Base-by-base conservation (phyloP, 2,888 invertebrate genomes). In the Catocala nupta region DNA sequence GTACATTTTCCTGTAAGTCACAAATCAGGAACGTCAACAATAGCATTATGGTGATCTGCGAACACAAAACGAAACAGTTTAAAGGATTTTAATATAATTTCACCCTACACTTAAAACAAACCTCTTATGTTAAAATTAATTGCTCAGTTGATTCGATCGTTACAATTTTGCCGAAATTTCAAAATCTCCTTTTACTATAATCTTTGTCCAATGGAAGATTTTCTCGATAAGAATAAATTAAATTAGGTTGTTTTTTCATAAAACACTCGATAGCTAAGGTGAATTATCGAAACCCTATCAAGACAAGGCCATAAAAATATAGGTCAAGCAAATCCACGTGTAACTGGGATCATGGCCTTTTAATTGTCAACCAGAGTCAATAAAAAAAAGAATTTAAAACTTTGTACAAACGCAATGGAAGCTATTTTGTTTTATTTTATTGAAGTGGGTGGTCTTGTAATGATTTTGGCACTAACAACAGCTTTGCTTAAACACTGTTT, bases 321-420 rank as follows among this genome's bases (percentile, higher is more conserved):
- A 57, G 75, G 77, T 77, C 73, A 77, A 75, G 71, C 59, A 63
- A 56, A n/a, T 5, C 36, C 33, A 50, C 34, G 33, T 58, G 42
- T 58, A 50, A 57, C 49, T 36, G 33, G 45, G 47, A 62, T 60
- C 34, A 42, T 56, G 53, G 44, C 48, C 53, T 52, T 49, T 67
- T 55, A 59, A 66, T 69, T 71, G 66, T 73, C 66, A 63, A 68
- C 60, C 54, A 49, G 25, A 63, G 63, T 64, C 65, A 58, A 65
- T 73, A 76, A 71, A 72, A 73, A 39, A 39, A 39, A 39, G 6
- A 39, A 39, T 39, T 39, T 5, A 39, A 71, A 70, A 55, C 54
- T 65, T 68, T 62, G 11, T 44, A 11, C 33, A 12, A 44, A 3
- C 12, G 12, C 16, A 51, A 52, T 36, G 43, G 33, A n/a, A 11